Evolutionary conservation across 2,888 invertebrate genomes (phyloP).

Genomic region (Sarcophaga carnaria): DNA sequence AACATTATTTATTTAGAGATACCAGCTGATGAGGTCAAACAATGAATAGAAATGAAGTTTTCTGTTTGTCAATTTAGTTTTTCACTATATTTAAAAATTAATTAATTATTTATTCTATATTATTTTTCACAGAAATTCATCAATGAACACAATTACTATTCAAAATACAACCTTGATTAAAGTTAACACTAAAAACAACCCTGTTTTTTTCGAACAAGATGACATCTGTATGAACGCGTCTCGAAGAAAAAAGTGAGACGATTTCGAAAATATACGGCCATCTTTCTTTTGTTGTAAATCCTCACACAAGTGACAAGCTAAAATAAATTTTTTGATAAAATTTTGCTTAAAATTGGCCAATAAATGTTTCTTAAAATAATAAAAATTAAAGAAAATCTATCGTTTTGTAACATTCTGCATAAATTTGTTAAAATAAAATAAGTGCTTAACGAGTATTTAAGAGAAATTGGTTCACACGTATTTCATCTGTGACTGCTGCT

Average conservation of each 20-base stretch:
- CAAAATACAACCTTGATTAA: not conserved
- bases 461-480: constrained; percentile 76
- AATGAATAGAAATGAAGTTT: too few species aligned
- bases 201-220: constrained; percentile 49
- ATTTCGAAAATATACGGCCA: constrained; percentile 69
- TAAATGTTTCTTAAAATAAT: constrained; percentile 13
- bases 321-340: constrained; percentile 69
- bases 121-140: too few species aligned
- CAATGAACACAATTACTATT: too few species aligned
- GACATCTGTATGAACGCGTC: constrained; percentile 82
- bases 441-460: not conserved
- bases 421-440: not conserved
- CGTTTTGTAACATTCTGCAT: not conserved
- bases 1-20: too few species aligned
- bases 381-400: constrained; percentile 7
- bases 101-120: too few species aligned
- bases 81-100: too few species aligned
- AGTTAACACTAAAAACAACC: constrained; percentile 13
- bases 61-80: too few species aligned
- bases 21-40: too few species aligned
- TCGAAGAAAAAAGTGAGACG: constrained; percentile 43
- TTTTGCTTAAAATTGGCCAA: constrained; percentile 33
- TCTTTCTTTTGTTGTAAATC: constrained; percentile 80
- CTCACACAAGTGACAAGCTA: constrained; percentile 80
- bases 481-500: constrained; percentile 57